Base-by-base conservation (phyloP, 2,113 vertebrate species). In the Sprattus sprattus region DNA sequence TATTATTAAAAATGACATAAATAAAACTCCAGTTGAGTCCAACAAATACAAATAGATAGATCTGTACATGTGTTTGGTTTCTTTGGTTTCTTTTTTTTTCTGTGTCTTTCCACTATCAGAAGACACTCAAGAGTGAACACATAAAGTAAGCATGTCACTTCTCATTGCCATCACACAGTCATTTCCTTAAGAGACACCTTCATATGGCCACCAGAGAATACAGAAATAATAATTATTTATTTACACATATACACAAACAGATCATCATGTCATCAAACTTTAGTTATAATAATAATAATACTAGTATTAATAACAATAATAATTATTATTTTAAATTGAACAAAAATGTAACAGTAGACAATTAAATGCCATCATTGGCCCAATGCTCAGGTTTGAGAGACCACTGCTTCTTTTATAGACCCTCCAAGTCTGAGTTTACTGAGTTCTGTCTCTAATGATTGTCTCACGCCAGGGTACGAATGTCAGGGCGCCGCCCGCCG, bases 1-100 rank as follows among this genome's bases (percentile, higher is more conserved):
- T 95, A 95, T 94, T 95, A 93, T 94, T 95, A 93, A 89, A 78
- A 93, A 95, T 90, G 91, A 94, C 93, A 95, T 95, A 95, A 95
- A 95, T 95, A 95, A 94, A 92, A 91, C 92, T 91, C 91, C 90
- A 89, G 92, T 78, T 60, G 89, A 92, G 91, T 88, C 89, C 87
- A 93, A 91, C 89, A 93, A 91, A 92, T 93, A 94, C 91, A 94
- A 93, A 95, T 92, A 95, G 88, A 94, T 89, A 93, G 81, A 84
- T 95, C 93, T 94, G 91, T 95, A 95, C 94, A 95, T 81, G 85
- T 75, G 78, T 90, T 88, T 87, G 75, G n/a, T n/a, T n/a, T n/a
- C n/a, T n/a, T n/a, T n/a, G 39, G 39, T 25, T 78, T 75, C 44
- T 39, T 28, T 60, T 60, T 20, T 22, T 54, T 49, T 54, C 13